Conservation (phyloP, 2,113 vertebrate genomes). For the Arothron firmamentum region DNA sequence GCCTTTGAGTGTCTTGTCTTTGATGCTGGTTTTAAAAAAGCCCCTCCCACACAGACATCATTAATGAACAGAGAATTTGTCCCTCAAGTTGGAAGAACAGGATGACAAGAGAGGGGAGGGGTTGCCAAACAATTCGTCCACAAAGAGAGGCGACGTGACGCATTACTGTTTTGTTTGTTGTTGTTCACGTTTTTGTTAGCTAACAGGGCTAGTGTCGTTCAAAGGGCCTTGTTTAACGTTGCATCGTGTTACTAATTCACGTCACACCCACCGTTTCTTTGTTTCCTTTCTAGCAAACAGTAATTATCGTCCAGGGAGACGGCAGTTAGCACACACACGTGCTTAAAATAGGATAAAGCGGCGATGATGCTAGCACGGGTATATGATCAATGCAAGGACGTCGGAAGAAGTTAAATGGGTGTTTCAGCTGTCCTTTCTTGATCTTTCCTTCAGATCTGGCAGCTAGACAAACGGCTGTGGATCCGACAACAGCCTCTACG, state of each 20-base stretch:
- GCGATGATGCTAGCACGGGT: not conserved
- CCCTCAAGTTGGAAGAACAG: slow-evolving; percentile 45
- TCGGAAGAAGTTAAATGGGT: too few species aligned
- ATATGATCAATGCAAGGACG: too few species aligned
- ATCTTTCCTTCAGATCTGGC: too few species aligned
- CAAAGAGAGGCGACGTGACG: slow-evolving; percentile 32
- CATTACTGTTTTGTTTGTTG: slow-evolving; percentile 26
- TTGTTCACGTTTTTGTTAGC: slow-evolving; percentile 33
- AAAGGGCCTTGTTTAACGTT: slow-evolving; percentile 11
- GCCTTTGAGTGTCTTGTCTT: slow-evolving; percentile 60
- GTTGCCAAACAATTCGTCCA: slow-evolving; percentile 29
- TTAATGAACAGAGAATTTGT: slow-evolving; percentile 62
- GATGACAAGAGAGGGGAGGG: slow-evolving; percentile 8
- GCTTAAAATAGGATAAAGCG: slow-evolving; percentile 2
- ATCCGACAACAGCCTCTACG: too few species aligned
- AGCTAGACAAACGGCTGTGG: too few species aligned
- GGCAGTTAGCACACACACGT: not conserved
- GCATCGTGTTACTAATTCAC: slow-evolving; percentile 16
- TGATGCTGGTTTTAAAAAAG: slow-evolving; percentile 42
- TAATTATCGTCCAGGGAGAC: not conserved
- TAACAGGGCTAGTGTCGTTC: slow-evolving; percentile 11
- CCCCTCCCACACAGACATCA: slow-evolving; percentile 62
- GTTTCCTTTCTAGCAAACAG: slow-evolving; percentile 11
- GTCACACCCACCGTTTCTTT: slow-evolving; percentile 5
- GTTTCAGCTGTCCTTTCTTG: too few species aligned